Base-by-base conservation (phyloP, 53 echinoderm and acorn worm species). In the Pentamera pediparva region DNA sequence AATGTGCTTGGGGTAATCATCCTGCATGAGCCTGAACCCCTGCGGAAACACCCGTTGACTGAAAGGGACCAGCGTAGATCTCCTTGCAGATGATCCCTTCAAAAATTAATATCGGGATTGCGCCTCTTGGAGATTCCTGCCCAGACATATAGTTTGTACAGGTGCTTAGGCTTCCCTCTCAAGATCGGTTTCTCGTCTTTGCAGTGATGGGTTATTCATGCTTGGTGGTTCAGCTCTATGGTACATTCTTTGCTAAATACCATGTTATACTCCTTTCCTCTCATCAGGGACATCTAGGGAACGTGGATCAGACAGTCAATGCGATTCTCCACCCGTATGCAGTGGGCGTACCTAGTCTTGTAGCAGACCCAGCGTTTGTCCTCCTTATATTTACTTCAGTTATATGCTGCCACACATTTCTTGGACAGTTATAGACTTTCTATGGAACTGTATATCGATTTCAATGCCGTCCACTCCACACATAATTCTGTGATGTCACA, bases 61-160 rank as follows among this genome's bases (percentile, higher is more conserved):
- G 55, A 85, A 85, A 9, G 85, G 85, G 24, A 79, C 29, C 29
- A 76, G 62, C 6, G 22, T 72, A 85, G 34, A 89, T 82, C n/a
- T 85, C 85, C 26, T 81, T 37, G 3, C 62, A 22, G 82, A 85
- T 89, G 9, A 78, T 82, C 8, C 75, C 89, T 4, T 82, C 82
- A 29, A 89, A 89, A 18, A 85, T 67, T 13, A 74, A 26, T 4
- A 82, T 56, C 0, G 35, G 39, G 0, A 79, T 89, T 4, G n/a
- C 69, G 2, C 85, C 82, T 4, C 21, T 52, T 45, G 2, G 76
- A 79, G 17, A 87, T 84, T 0, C 87, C 84, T 0, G 79, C 87
- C 83, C 71, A 91, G 19, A 84, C 76, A 32, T 76, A 87, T 2
- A 72, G 67, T 61, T 65, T 84, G 59, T 37, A 64, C 4, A 49